Percentiles rank a stretch among this genome's conserved stretches.
phyloP scores from a whole-genome alignment of 1,140 invertebrate species.

The Berghia stephanieae region DNA sequence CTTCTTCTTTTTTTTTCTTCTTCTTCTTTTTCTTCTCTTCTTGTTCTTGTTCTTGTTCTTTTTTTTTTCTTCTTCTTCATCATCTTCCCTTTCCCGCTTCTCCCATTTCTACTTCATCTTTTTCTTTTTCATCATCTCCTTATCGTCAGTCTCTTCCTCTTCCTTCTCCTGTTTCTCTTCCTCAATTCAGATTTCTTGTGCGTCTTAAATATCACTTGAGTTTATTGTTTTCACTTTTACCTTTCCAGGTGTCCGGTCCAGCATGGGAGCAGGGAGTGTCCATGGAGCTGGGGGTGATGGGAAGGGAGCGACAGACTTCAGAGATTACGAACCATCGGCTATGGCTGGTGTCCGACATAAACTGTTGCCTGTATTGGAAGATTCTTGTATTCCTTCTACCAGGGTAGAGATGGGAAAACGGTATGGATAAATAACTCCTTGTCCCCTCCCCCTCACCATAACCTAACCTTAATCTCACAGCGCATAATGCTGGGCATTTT shows the following conservation, averaged over 20 bases:
- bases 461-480: not conserved
- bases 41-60: too few relatives aligned
- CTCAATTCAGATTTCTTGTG: too few relatives aligned
- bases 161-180: too few relatives aligned
- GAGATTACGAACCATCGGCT: slow-evolving; percentile 47
- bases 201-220: too few relatives aligned
- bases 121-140: too few relatives aligned
- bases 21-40: not conserved
- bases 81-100: too few relatives aligned
- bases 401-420: slow-evolving; percentile 48
- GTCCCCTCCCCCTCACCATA: not conserved
- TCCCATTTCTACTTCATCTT: too few relatives aligned
- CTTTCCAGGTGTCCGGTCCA: not conserved
- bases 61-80: too few relatives aligned
- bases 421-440: slow-evolving; percentile 27
- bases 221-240: slow-evolving; percentile 20
- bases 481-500: not conserved
- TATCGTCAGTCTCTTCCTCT: too few relatives aligned
- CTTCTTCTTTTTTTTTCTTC: not conserved
- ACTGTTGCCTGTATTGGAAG: slow-evolving; percentile 35
- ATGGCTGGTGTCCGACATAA: slow-evolving; percentile 24
- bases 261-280: too few relatives aligned
- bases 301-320: slow-evolving; percentile 30
- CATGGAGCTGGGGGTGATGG: too few relatives aligned
- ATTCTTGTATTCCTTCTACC: slow-evolving; percentile 22